These are phyloP conservation scores for Rhinogobius similis DNA, from an alignment of 2,113 vertebrate genomes.

Conservation along the genomic window DNA sequence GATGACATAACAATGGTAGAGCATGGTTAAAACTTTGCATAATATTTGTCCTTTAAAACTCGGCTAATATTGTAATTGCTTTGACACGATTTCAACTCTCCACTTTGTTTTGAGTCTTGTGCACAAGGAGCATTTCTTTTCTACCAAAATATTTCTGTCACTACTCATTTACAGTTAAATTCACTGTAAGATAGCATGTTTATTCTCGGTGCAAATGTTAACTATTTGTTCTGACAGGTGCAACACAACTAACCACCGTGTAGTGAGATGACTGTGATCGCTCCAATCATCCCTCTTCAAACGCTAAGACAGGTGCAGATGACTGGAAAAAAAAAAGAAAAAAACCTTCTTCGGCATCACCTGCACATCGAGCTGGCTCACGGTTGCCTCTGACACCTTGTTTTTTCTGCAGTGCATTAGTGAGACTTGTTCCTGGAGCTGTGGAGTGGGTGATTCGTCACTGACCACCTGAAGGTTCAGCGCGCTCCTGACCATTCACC, in stretches of 20 bases:
- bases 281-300: not conserved
- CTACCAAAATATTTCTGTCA: no score
- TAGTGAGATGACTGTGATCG: not conserved
- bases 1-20: no score
- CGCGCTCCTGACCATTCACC: constrained; percentile 19
- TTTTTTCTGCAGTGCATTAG: constrained; percentile 5
- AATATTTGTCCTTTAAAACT: no score
- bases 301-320: not conserved
- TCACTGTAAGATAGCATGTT: not conserved
- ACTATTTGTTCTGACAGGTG: not conserved
- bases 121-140: no score
- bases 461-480: constrained; percentile 17
- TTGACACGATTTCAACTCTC: not conserved
- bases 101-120: no score
- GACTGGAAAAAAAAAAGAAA: not conserved
- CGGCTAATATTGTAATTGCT: no score
- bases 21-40: no score
- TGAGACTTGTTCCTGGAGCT: constrained; percentile 14
- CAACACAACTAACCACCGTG: not conserved
- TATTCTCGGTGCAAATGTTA: not conserved
- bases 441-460: constrained; percentile 22
- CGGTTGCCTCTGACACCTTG: constrained; percentile 7
- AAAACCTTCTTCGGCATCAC: not conserved
- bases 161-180: not conserved
- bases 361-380: not conserved